Percentiles rank a stretch among this genome's conserved stretches.
phyloP scores from a whole-genome alignment of 2,113 vertebrate species.

The Pterocles gutturalis region DNA sequence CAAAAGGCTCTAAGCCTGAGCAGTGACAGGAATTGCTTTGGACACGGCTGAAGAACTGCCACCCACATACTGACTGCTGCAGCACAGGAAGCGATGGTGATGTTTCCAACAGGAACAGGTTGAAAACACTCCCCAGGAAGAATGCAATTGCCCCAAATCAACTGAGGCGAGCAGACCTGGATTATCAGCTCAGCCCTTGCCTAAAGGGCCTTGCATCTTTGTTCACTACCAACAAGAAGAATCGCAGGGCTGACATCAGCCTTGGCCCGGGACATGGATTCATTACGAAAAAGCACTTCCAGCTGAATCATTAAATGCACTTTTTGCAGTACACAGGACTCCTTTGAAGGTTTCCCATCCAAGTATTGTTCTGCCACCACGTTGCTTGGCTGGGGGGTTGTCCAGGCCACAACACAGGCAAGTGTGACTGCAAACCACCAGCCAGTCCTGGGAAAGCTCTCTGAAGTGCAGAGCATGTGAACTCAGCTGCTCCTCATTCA shows the following conservation, averaged over 20 bases:
- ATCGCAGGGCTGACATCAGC: not conserved
- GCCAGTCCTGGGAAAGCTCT: not conserved
- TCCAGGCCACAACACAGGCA: not conserved
- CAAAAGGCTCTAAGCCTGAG: not conserved
- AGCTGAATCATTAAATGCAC: not conserved
- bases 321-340: not conserved
- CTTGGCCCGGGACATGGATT: not conserved
- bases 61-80: not conserved
- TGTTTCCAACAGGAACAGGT: not conserved
- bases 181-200: slow-evolving; percentile 25
- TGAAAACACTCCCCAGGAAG: not conserved
- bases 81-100: not conserved
- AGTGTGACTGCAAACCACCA: not conserved
- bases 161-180: not conserved
- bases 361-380: not conserved
- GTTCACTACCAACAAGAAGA: not conserved
- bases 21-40: slow-evolving; percentile 11
- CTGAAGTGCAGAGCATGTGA: slow-evolving; percentile 9
- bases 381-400: not conserved
- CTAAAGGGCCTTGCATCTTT: slow-evolving; percentile 3
- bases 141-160: slow-evolving; percentile 1
- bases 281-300: not conserved
- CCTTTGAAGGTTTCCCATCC: not conserved
- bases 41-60: not conserved
- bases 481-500: slow-evolving; percentile 3